Base-by-base conservation (phyloP, 2,888 invertebrate species). In the Aphidoletes aphidimyza region DNA sequence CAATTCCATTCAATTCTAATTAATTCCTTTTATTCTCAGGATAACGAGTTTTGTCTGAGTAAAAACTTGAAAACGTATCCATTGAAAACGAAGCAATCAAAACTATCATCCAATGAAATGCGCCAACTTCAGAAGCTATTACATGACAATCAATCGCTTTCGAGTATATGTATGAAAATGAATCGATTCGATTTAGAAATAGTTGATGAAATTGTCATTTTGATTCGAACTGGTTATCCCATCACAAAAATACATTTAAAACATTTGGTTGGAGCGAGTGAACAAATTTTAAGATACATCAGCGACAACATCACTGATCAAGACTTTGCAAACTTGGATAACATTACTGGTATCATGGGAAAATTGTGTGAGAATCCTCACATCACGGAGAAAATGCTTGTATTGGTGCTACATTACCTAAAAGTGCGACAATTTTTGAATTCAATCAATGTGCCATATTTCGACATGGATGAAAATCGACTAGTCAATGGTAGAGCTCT, bases 301-400 rank as follows among this genome's bases (percentile, higher is more conserved):
- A 81, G 37, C n/a, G 1, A 1, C 19, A 36, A 81, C n/a, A 19
- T 37, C 11, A 81, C 81, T 5, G 37, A 81, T 81, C 37, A 81
- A n/a, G 81, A 81, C 22, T 8, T 81, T 81, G 1, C n/a, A 17
- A 81, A 37, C 37, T 22, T 81, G 5, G n/a, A 81, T 37, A 81
- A 81, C n/a, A n/a, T 81, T 6, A 37, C 9, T 37, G 37, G 0
- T 19, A 11, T 81, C 2, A 90, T 89, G 86, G 86, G 87, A 3
- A 86, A 86, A 83, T 90, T 89, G 86, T 88, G 89, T 0, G n/a
- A 1, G 37, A 81, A 81, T 6, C 86, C 86, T 47, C 86, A 88
- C 8, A 86, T 89, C 3, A 88, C 88, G 2, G 89, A 86, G 84
- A 87, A 88, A 83, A 87, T 88, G 86, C 87, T 90, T n/a, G 88